Conservation (phyloP, 2,888 invertebrate genomes). For the Empis stercorea region DNA sequence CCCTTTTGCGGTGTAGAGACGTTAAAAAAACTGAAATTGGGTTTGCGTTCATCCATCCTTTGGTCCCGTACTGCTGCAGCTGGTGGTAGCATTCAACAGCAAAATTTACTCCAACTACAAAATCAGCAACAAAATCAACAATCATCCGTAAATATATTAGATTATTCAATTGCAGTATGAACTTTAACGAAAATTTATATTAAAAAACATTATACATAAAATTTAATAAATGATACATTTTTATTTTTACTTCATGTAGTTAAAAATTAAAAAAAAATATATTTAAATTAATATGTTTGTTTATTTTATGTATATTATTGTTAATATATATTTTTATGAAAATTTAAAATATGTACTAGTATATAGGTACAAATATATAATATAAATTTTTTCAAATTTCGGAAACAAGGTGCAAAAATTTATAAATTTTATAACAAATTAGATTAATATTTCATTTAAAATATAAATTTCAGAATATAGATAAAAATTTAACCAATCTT, state of each 20-base stretch:
- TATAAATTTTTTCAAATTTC: conserved; percentile 9
- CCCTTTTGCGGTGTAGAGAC: conserved; percentile 64
- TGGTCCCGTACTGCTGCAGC: conserved; percentile 52
- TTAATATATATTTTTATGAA: too few species aligned
- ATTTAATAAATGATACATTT: too few species aligned
- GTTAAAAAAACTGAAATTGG: conserved; percentile 56
- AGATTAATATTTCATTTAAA: too few species aligned
- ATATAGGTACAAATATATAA: not conserved
- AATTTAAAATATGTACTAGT: too few species aligned
- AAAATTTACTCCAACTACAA: conserved; percentile 16
- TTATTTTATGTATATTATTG: not conserved
- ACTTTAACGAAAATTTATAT: conserved; percentile 9
- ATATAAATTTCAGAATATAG: too few species aligned
- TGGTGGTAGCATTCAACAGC: conserved; percentile 27
- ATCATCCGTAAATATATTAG: conserved; percentile 49
- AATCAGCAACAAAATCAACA: conserved; percentile 26
- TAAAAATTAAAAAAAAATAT: not conserved
- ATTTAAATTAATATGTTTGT: not conserved
- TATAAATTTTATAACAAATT: not conserved
- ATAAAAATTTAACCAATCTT: too few species aligned
- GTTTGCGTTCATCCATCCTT: conserved; percentile 52
- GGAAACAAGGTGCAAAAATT: conserved; percentile 15
- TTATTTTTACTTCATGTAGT: not conserved
- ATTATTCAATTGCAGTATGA: conserved; percentile 64
- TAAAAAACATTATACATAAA: not conserved